Evolutionary conservation across 2,113 vertebrate species (phyloP).

Genomic region (Podarcis muralis): DNA sequence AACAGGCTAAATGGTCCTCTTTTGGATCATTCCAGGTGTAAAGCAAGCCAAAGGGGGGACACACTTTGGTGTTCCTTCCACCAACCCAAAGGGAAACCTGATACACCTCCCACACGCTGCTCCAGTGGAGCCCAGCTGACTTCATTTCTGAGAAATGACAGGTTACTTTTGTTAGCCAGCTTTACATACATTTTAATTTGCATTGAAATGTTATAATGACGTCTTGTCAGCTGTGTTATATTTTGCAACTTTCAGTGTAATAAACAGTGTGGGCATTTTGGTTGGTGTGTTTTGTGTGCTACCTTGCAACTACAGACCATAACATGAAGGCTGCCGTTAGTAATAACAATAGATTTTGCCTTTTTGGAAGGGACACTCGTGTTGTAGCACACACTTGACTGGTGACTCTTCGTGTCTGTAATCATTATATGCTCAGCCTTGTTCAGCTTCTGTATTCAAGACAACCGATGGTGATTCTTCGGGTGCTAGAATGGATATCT

Average conservation of each 20-base stretch:
- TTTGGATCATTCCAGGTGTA: slow-evolving; percentile 59
- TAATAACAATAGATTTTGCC: too few relatives aligned
- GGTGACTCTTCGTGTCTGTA: not conserved
- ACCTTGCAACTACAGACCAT: not conserved
- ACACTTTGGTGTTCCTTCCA: slow-evolving; percentile 40
- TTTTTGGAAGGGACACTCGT: not conserved
- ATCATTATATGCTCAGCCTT: not conserved
- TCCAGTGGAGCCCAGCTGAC: slow-evolving; percentile 60
- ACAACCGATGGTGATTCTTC: not conserved
- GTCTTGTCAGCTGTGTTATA: slow-evolving; percentile 33
- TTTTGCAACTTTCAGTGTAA: slow-evolving; percentile 49
- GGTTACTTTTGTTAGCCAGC: slow-evolving; percentile 48
- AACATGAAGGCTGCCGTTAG: not conserved
- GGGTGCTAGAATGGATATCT: not conserved
- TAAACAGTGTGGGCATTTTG: slow-evolving; percentile 5
- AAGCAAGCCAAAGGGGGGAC: slow-evolving; percentile 34
- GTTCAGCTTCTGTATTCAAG: not conserved
- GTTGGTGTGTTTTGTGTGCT: not conserved
- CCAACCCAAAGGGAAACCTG: slow-evolving; percentile 38
- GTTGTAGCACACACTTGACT: not conserved
- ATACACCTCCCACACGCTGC: slow-evolving; percentile 28
- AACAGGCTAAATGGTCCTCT: slow-evolving; percentile 34
- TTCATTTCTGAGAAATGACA: slow-evolving; percentile 71
- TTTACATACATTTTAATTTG: slow-evolving; percentile 52
- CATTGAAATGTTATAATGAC: slow-evolving; percentile 52